A percentile compares a stretch with the other conserved stretches of the same genome.
phyloP scores from a whole-genome alignment of 2,888 invertebrate species.

The Enchytraeus crypticus region DNA sequence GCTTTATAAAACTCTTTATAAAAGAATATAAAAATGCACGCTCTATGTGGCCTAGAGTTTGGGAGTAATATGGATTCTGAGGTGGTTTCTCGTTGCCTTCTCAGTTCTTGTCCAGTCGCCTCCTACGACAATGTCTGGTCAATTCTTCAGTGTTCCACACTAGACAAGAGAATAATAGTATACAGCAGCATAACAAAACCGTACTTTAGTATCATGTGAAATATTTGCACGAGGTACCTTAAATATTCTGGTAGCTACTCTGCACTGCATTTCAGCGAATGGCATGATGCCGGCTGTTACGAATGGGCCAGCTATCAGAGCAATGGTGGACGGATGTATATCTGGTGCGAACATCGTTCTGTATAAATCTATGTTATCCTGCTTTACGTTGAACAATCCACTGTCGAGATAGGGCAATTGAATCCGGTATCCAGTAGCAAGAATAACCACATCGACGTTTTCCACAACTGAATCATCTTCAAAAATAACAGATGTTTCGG shows the following conservation, averaged over 20 bases:
- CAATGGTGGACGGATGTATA: constrained; percentile 41
- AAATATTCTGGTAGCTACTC: constrained; percentile 47
- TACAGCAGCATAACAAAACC: too few species aligned
- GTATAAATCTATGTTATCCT: constrained; percentile 43
- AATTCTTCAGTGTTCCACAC: too few species aligned
- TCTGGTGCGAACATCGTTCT: constrained; percentile 48
- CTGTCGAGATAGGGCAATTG: constrained; percentile 48
- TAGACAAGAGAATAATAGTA: too few species aligned
- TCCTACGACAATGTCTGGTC: too few species aligned
- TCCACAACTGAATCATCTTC: constrained; percentile 38
- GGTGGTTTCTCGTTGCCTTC: too few species aligned
- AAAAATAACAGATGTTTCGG: constrained; percentile 37
- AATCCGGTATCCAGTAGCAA: constrained; percentile 48
- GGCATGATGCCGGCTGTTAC: constrained; percentile 51
- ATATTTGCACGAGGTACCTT: constrained; percentile 34
- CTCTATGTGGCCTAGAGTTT: too few species aligned
- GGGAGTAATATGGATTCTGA: too few species aligned
- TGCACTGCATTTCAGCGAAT: constrained; percentile 50
- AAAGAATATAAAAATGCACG: too few species aligned
- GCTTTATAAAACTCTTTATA: too few species aligned
- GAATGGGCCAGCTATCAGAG: too few species aligned
- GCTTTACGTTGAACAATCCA: constrained; percentile 32
- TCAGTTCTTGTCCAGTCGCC: too few species aligned
- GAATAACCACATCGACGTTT: constrained; percentile 39
- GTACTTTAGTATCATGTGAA: too few species aligned